These are phyloP conservation scores for Setipinna tenuifilis DNA, from an alignment of 2,797 vertebrate species.

Conservation along the genomic window DNA sequence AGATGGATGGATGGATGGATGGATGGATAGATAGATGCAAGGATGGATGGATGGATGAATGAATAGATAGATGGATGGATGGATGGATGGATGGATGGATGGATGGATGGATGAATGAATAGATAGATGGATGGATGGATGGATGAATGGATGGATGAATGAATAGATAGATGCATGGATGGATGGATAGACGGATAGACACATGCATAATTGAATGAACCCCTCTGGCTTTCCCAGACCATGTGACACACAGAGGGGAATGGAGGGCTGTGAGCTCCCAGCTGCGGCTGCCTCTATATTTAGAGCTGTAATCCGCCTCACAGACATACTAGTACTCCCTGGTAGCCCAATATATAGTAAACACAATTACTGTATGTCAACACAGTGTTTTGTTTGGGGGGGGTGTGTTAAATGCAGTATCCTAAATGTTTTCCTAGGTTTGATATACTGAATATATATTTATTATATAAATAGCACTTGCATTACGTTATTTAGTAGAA, in stretches of 20 bases:
- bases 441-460: too few relatives aligned
- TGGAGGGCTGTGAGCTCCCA: background rate
- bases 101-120: background rate
- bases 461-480: too few relatives aligned
- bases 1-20: background rate
- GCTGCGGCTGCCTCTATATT: background rate
- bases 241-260: background rate
- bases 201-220: background rate
- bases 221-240: background rate
- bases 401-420: too few relatives aligned
- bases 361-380: too few relatives aligned
- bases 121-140: background rate
- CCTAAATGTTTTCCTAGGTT: too few relatives aligned
- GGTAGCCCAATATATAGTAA: too few relatives aligned
- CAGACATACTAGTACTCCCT: background rate
- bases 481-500: too few relatives aligned
- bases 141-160: background rate
- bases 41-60: background rate
- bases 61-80: background rate
- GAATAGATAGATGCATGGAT: background rate
- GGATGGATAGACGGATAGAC: too few relatives aligned
- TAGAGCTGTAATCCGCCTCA: background rate
- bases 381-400: too few relatives aligned
- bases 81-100: background rate
- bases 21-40: too few relatives aligned